These are phyloP conservation scores for Smutsia gigantea DNA, from an alignment of 2,797 vertebrate genomes.

Conservation along the genomic window DNA sequence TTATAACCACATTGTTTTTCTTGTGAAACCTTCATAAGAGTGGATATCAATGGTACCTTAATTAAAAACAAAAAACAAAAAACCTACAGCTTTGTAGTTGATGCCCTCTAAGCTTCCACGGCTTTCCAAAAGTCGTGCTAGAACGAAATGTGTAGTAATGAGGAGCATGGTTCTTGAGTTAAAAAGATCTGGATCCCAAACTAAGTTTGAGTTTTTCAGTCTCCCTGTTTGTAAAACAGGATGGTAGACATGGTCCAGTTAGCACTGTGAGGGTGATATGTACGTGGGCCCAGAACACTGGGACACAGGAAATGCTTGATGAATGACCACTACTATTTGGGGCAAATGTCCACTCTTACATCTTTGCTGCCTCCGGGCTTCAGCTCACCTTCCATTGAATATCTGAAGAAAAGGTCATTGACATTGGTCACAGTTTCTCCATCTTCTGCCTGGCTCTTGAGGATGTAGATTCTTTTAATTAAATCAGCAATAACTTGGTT, in stretches of 20 bases:
- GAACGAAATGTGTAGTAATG: not conserved
- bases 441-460: conserved; percentile 88
- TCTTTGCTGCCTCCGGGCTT: not conserved
- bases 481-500: conserved; percentile 93
- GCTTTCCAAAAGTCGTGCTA: not conserved
- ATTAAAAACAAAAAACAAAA: no score
- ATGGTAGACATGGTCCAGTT: not conserved
- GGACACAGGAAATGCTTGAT: not conserved
- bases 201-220: not conserved
- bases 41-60: no score
- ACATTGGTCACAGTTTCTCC: conserved; percentile 91
- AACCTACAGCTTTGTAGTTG: not conserved
- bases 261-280: not conserved
- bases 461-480: conserved; percentile 88
- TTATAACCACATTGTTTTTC: no score
- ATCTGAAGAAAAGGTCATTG: conserved; percentile 97
- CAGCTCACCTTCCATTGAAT: conserved; percentile 95
- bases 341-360: not conserved
- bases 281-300: not conserved
- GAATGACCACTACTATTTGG: not conserved
- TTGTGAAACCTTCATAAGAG: no score
- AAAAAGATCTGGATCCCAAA: not conserved
- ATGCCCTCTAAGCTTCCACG: not conserved
- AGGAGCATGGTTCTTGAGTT: not conserved
- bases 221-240: no score